Percentiles rank a stretch among this genome's conserved stretches.
phyloP scores from a whole-genome alignment of 2,797 vertebrate species.

The Sebastes hubbsi region DNA sequence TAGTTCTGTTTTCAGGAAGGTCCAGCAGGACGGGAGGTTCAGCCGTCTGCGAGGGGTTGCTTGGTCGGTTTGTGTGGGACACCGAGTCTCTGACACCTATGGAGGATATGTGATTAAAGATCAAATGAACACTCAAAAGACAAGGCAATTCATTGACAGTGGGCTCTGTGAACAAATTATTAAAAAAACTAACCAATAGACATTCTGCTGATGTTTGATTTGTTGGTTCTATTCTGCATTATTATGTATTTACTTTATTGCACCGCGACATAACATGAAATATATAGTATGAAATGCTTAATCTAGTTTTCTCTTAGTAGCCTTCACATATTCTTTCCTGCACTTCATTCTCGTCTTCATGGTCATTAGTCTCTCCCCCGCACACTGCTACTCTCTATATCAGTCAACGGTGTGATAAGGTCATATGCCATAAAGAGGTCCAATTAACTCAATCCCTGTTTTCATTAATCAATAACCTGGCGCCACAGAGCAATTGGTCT shows the following conservation, averaged over 20 bases:
- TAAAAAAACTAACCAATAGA: background rate
- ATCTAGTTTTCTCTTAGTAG: background rate
- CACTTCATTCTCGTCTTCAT: conserved; percentile 24
- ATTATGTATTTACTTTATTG: background rate
- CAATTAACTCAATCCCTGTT: conserved; percentile 72
- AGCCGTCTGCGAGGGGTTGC: conserved; percentile 79
- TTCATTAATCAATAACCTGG: conserved; percentile 75
- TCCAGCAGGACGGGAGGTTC: conserved; percentile 90
- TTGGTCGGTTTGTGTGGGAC: conserved; percentile 88
- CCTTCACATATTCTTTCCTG: conserved; percentile 15
- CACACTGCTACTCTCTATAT: conserved; percentile 22
- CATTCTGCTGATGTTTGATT: background rate
- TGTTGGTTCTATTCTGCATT: background rate
- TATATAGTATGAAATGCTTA: background rate
- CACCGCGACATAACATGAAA: background rate
- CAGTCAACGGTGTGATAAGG: conserved; percentile 55
- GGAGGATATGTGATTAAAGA: background rate
- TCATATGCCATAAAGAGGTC: conserved; percentile 62
- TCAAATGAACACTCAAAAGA: background rate
- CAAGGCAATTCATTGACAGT: background rate
- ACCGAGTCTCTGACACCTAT: conserved; percentile 94
- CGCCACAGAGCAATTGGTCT: conserved; percentile 44
- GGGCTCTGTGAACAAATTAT: background rate
- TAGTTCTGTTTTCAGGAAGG: conserved; percentile 89
- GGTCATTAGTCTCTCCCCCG: conserved; percentile 41